Base-by-base conservation (phyloP, 2,797 vertebrate species). In the Chloroceryle amazona region DNA sequence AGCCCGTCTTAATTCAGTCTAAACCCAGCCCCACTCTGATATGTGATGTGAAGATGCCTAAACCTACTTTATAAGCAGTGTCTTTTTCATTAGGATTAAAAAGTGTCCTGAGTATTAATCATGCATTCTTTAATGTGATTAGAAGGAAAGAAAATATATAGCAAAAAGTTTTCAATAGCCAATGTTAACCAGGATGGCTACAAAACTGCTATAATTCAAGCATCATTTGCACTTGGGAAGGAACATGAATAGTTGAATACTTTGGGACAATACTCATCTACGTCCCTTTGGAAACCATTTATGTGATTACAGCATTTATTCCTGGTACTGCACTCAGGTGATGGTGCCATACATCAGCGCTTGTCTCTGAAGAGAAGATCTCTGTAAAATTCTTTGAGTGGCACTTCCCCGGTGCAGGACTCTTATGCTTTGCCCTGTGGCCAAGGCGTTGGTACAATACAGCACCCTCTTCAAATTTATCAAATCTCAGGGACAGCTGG, bases 271-370 rank as follows among this genome's bases (percentile, higher is more conserved):
- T 33, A 80, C 10, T 65, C 4, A 5, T 39, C 49, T 55, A 46
- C 31, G 65, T 91, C 54, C 46, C 66, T 96, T 95, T 9, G 1
- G 70, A 97, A 96, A 61, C 67, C 63, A 31, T 92, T 85, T 85
- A 7, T 83, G 28, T 52, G 86, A 29, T 65, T 88, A 72, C 90
- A 79, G 94, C 2, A 44, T 83, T 89, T 75, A 74, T 87, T 93
- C 46, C 25, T 3, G 2, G 70, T 78, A 6, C 65, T 33, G 35
- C 39, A 42, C 57, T 89, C 49, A 54, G 81, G 57, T 70, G 65
- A 51, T 2, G 19, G 58, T 22, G 14, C 65, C 57, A 51, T 71
- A 17, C 26, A 89, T 63, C 52, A 85, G 37, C 76, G 37, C 76
- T 93, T 78, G 31, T 41, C 54, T 79, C 37, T 16, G 44, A 86